A percentile compares a stretch with the other conserved stretches of the same genome.
phyloP scores from a whole-genome alignment of 1,140 invertebrate genomes.

The Adoxophyes honmai region DNA sequence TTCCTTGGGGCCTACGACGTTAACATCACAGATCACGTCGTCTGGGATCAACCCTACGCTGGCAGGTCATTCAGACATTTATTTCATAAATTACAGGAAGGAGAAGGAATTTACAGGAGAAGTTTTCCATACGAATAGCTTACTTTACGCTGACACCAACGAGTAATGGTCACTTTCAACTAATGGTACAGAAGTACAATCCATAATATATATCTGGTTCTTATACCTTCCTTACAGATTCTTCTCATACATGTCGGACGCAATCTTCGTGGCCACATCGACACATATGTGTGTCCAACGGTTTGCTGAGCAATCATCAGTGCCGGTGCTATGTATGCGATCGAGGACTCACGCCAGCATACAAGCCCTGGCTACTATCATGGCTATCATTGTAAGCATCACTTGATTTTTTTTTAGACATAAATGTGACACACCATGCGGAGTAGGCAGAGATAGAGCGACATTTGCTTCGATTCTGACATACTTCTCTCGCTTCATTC shows the following conservation, averaged over 20 bases:
- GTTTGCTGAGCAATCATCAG: conserved; percentile 43
- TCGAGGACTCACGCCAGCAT: conserved; percentile 58
- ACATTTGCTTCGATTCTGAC: no score
- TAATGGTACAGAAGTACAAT: no score
- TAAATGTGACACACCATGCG: no score
- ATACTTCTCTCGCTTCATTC: no score
- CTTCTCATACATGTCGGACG: conserved; percentile 56
- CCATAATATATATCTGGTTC: neutral
- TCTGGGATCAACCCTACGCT: conserved; percentile 55
- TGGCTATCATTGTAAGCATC: conserved; percentile 48
- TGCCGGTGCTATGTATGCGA: conserved; percentile 55
- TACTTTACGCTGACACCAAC: no score
- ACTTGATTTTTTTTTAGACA: no score
- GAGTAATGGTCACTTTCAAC: no score
- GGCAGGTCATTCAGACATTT: no score
- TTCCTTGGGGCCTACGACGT: conserved; percentile 51
- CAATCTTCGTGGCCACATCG: conserved; percentile 51
- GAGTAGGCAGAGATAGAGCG: no score
- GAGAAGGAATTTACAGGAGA: no score
- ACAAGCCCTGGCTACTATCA: conserved; percentile 51
- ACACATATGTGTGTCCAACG: conserved; percentile 50
- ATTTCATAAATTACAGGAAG: no score
- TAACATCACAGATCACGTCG: conserved; percentile 41
- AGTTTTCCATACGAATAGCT: no score
- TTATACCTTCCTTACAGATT: conserved; percentile 50